Evolutionary conservation across 2,888 invertebrate species (phyloP).

Genomic region (Salticus scenicus): DNA sequence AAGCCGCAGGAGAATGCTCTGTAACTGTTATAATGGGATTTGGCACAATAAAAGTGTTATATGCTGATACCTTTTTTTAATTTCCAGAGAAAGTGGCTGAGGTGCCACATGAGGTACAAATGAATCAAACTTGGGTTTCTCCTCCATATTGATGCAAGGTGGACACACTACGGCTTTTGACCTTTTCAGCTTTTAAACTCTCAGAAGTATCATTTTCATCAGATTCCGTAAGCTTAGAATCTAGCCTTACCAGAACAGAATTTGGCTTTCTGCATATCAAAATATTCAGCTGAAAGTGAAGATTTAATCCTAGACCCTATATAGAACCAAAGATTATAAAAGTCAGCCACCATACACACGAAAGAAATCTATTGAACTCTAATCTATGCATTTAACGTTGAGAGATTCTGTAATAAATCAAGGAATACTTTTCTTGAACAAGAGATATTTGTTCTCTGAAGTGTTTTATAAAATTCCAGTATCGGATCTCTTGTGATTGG

Average conservation of each 20-base stretch:
- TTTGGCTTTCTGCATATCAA: constrained; percentile 72
- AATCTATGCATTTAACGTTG: no score
- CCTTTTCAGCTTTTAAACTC: constrained; percentile 76
- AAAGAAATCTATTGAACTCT: no score
- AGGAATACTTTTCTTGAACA: no score
- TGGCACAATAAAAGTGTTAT: constrained; percentile 80
- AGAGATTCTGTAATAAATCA: no score
- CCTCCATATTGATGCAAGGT: constrained; percentile 71
- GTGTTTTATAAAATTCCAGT: no score
- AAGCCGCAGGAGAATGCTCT: constrained; percentile 91
- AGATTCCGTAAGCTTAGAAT: constrained; percentile 66
- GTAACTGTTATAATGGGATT: constrained; percentile 98
- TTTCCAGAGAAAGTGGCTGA: constrained; percentile 47
- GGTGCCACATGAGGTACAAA: constrained; percentile 30
- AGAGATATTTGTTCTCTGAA: no score
- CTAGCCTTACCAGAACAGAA: constrained; percentile 73
- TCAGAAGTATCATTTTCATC: constrained; percentile 63
- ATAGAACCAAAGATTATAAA: constrained; percentile 43
- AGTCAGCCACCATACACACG: constrained; percentile 44
- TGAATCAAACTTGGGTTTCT: constrained; percentile 58
- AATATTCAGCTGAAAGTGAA: constrained; percentile 55
- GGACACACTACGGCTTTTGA: constrained; percentile 97
- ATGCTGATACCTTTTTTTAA: constrained; percentile 68
- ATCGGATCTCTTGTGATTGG: no score
- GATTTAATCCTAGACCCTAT: constrained; percentile 41